A percentile compares a stretch with the other conserved stretches of the same genome.
phyloP scores from a whole-genome alignment of 2,888 invertebrate genomes.

The Reticulitermes lucifugus region DNA sequence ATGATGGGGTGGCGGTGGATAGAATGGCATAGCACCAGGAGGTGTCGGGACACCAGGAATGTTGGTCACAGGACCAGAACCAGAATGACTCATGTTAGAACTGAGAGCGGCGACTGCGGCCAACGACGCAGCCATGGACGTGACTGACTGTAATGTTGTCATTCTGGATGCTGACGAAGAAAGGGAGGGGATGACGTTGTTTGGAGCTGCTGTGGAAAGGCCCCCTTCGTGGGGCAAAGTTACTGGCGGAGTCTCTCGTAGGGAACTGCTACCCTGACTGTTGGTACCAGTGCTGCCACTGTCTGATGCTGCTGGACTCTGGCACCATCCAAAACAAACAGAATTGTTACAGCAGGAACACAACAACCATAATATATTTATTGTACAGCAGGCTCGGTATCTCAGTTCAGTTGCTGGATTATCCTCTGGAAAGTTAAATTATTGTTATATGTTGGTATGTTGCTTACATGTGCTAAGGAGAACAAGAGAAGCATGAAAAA shows the following conservation, averaged over 20 bases:
- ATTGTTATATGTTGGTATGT: too few relatives aligned
- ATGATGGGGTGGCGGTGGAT: constrained; percentile 57
- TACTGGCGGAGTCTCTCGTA: constrained; percentile 50
- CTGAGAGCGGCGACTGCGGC: constrained; percentile 74
- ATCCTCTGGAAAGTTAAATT: too few relatives aligned
- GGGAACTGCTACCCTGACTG: constrained; percentile 46
- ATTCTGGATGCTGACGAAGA: constrained; percentile 49
- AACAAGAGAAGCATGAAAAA: too few relatives aligned
- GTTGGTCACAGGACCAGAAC: neutral
- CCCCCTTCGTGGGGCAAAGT: constrained; percentile 42
- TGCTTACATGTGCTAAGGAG: too few relatives aligned
- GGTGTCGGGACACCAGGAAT: constrained; percentile 32
- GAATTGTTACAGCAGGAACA: neutral
- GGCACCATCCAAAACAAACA: constrained; percentile 3
- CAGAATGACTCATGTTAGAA: constrained; percentile 31
- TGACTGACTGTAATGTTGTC: constrained; percentile 55
- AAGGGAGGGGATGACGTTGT: constrained; percentile 33
- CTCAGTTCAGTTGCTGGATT: too few relatives aligned
- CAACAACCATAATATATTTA: neutral
- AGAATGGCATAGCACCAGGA: constrained; percentile 58
- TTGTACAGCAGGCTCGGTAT: too few relatives aligned
- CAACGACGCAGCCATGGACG: constrained; percentile 74
- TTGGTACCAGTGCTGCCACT: constrained; percentile 48
- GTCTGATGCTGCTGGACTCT: constrained; percentile 51
- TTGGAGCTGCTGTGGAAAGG: constrained; percentile 38